Evolutionary conservation across 2,888 invertebrate genomes (phyloP).

Genomic region (Lysandra bellargus): DNA sequence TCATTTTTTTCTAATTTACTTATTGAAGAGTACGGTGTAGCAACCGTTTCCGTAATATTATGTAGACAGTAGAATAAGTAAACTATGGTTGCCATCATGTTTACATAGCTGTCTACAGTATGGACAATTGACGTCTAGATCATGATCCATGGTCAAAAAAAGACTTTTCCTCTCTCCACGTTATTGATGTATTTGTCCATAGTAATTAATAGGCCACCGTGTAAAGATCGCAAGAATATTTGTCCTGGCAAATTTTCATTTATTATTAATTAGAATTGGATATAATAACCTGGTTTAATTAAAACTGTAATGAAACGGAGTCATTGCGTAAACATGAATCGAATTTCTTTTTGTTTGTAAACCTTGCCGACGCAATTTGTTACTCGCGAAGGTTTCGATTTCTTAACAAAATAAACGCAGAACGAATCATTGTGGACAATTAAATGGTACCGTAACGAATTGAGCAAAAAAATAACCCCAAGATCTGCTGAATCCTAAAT

Average conservation of each 20-base stretch:
- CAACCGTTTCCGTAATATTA: background rate
- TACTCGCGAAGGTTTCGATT: conserved; percentile 20
- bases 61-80: too few relatives aligned
- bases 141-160: too few relatives aligned
- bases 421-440: conserved; percentile 11
- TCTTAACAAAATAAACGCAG: conserved; percentile 26
- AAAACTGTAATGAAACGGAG: background rate
- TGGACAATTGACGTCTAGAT: too few relatives aligned
- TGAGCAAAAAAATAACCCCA: background rate
- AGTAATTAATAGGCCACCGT: background rate
- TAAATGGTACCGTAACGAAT: background rate
- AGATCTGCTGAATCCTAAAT: background rate
- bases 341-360: conserved; percentile 2
- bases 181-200: background rate
- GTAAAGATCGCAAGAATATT: background rate
- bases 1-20: background rate
- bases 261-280: background rate
- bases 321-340: conserved; percentile 17
- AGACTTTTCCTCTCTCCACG: too few relatives aligned
- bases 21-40: background rate
- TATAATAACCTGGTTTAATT: background rate
- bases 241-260: background rate
- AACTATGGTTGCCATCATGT: too few relatives aligned
- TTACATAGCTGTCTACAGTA: too few relatives aligned
- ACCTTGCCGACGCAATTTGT: conserved; percentile 23